phyloP scores from a whole-genome alignment of 1,140 invertebrate genomes.

The Drosophila athabasca region DNA sequence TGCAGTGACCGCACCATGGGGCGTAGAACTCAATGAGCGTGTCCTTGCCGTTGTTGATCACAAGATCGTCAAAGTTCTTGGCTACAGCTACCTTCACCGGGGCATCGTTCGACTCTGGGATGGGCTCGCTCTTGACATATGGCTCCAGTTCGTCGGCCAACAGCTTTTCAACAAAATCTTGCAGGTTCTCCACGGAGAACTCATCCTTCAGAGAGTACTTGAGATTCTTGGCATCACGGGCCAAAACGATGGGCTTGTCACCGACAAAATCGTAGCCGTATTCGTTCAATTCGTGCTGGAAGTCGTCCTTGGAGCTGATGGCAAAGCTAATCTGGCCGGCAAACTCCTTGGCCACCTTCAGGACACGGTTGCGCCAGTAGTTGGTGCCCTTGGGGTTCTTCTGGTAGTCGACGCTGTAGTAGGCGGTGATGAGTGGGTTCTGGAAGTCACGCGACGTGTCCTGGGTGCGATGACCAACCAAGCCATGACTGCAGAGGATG shows the following conservation, averaged over 20 bases:
- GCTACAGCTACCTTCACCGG: constrained; percentile 96
- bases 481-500: constrained; percentile 89
- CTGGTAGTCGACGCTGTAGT: constrained; percentile 97
- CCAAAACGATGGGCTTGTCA: constrained; percentile 95
- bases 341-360: constrained; percentile 97
- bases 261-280: constrained; percentile 95
- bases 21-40: constrained; percentile 99
- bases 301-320: constrained; percentile 95
- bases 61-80: constrained; percentile 98
- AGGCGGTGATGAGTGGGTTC: constrained; percentile 95
- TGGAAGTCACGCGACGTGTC: constrained; percentile 94
- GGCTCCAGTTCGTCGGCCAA: constrained; percentile 93
- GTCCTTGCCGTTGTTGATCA: constrained; percentile 95
- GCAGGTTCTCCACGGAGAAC: constrained; percentile 95
- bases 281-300: constrained; percentile 96
- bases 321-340: constrained; percentile 92
- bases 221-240: constrained; percentile 91
- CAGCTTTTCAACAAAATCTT: constrained; percentile 94
- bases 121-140: constrained; percentile 97
- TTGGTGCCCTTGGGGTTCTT: constrained; percentile 99
- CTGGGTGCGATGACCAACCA: constrained; percentile 94
- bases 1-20: constrained; percentile 99
- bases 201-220: constrained; percentile 96
- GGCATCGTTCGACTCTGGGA: constrained; percentile 93
- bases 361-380: constrained; percentile 98